phyloP scores from a whole-genome alignment of 2,113 vertebrate genomes.

The Electrona antarctica region DNA sequence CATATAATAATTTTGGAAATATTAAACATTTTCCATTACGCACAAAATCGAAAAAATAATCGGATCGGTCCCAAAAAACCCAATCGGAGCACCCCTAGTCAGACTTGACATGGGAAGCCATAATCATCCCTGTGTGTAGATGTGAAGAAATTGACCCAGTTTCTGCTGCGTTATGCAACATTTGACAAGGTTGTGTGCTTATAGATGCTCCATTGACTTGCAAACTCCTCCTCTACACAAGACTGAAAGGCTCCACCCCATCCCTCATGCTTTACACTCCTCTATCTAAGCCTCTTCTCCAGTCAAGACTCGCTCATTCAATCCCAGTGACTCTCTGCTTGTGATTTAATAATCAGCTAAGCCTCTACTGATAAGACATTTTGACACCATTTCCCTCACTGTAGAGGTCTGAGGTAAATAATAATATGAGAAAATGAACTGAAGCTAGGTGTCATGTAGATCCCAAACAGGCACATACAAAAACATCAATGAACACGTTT shows the following conservation, averaged over 20 bases:
- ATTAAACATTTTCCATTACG: too few relatives aligned
- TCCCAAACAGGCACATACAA: too few relatives aligned
- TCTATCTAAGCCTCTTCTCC: background rate
- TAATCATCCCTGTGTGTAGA: conserved; percentile 38
- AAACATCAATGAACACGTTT: too few relatives aligned
- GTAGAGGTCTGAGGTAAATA: too few relatives aligned
- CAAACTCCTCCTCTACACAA: conserved; percentile 41
- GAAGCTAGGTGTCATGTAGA: too few relatives aligned
- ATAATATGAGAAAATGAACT: too few relatives aligned
- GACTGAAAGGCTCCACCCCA: conserved; percentile 8
- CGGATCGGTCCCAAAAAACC: too few relatives aligned
- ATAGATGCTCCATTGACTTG: conserved; percentile 42
- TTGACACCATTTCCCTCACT: too few relatives aligned
- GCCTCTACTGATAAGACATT: background rate
- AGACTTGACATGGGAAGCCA: conserved; percentile 21
- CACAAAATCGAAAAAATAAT: too few relatives aligned
- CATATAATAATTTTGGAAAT: too few relatives aligned
- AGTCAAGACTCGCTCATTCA: conserved; percentile 22
- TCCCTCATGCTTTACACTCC: conserved; percentile 7
- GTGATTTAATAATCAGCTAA: conserved; percentile 7
- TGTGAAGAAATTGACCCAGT: conserved; percentile 54
- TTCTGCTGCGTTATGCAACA: conserved; percentile 64
- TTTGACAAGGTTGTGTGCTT: conserved; percentile 51
- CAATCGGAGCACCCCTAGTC: background rate
- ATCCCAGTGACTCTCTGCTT: background rate